Percentiles rank a stretch among this genome's conserved stretches.
These are phyloP conservation scores for Hermetia illucens DNA, from an alignment of 1,140 invertebrate genomes.

Conservation along the genomic window DNA sequence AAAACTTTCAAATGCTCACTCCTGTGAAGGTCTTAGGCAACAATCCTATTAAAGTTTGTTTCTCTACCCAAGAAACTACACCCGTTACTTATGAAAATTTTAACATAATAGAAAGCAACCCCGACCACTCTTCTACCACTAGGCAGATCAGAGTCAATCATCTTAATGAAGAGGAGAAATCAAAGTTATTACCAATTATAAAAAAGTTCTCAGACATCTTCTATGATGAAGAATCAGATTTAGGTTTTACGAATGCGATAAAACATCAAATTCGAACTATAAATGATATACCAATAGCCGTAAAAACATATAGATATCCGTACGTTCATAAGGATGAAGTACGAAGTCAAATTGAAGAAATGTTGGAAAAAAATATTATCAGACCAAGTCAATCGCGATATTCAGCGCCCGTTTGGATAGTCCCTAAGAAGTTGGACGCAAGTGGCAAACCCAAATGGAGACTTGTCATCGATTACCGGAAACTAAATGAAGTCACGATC, in stretches of 20 bases:
- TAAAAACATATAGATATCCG: conserved; percentile 2
- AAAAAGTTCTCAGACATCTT: conserved; percentile 3
- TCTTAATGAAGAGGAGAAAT: no score
- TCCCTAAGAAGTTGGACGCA: conserved; percentile 11
- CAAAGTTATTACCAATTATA: no score
- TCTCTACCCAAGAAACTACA: no score
- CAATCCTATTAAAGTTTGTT: no score
- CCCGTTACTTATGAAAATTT: no score
- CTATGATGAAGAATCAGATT: conserved; percentile 2
- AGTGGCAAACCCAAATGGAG: neutral
- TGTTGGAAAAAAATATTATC: conserved; percentile 2
- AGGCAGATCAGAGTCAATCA: no score
- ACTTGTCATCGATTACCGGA: conserved; percentile 6
- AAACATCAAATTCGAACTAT: conserved; percentile 1
- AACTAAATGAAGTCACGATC: conserved; percentile 8
- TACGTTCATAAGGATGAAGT: conserved; percentile 6
- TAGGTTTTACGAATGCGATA: conserved; percentile 2
- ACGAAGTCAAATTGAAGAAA: conserved; percentile 1
- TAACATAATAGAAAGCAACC: no score
- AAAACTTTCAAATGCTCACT: no score
- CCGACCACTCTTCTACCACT: no score
- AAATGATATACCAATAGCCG: conserved; percentile 2
- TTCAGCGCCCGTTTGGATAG: conserved; percentile 2
- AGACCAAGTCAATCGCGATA: neutral
- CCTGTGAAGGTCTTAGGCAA: no score